Evolutionary conservation across 2,113 vertebrate species (phyloP).

Genomic region (Fulmarus glacialis): DNA sequence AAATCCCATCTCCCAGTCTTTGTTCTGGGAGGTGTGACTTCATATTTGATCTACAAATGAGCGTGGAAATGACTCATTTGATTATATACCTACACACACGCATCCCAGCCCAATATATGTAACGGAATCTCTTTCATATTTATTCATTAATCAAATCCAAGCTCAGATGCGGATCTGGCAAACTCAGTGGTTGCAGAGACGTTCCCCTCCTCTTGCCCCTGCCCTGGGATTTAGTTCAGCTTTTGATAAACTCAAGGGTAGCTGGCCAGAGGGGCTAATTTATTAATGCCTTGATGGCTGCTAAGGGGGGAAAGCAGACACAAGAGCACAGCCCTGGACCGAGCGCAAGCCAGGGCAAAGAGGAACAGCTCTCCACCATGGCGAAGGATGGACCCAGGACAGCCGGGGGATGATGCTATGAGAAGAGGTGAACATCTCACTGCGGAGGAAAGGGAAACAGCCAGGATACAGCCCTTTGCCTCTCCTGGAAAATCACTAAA

Average conservation of each 20-base stretch:
- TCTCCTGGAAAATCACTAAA: not conserved
- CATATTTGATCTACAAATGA: not conserved
- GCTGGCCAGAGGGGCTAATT: not conserved
- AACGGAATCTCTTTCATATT: not conserved
- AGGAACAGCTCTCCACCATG: not conserved
- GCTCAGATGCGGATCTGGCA: fast-evolving
- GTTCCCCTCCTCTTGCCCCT: not conserved
- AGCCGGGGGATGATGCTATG: not conserved
- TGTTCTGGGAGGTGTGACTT: not conserved
- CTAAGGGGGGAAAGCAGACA: not conserved
- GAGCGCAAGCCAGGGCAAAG: not conserved
- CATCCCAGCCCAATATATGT: not conserved
- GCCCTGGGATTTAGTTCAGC: not conserved
- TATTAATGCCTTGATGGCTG: not conserved
- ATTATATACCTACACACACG: not conserved
- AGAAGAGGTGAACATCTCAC: not conserved
- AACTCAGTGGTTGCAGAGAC: not conserved
- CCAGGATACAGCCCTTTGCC: not conserved
- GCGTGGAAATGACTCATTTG: not conserved
- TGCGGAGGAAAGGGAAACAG: not conserved
- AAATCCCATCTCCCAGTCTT: not conserved
- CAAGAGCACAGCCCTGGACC: not conserved
- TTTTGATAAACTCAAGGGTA: not conserved
- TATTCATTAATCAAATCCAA: not conserved
- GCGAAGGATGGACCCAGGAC: not conserved